Evolutionary conservation across 2,888 invertebrate species (phyloP), one percentile per base, ranked within the genome.

Genomic region (Coleophora deauratella): DNA sequence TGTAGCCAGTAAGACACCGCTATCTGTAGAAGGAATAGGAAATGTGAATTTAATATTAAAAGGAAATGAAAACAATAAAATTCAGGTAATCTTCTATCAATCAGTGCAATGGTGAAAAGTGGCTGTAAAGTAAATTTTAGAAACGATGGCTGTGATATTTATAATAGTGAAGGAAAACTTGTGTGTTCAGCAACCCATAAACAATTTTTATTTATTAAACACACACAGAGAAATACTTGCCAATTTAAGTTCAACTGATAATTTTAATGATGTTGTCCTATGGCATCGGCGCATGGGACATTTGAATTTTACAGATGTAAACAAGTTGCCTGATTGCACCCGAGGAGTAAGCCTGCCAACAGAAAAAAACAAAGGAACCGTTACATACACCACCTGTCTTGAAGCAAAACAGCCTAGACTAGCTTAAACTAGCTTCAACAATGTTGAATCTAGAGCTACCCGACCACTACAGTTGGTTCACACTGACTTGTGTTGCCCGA

Each of bases 401-500:
- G 21, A 40, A 34, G 40, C 35, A 2, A 40, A 40, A 35, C 30
- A 30, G 10, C 30, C 13, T 34, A 34, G 31, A 28, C 9, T 33
- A 37, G n/a, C 21, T n/a, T n/a, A n/a, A n/a, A n/a, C n/a, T n/a
- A n/a, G n/a, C 12, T 41, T 41, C 21, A 27, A 13, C 3, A 28
- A 13, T 9, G 32, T 31, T 40, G 31, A 37, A 6, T 14, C 14
- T 33, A 37, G 9, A 27, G 35, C 37, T 28, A 10, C 13, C 1
- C 12, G 33, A 10, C 42, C 38, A 27, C 31, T 35, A 13, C 12
- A 42, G 27, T 9, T 42, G 3, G 10, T 42, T 7, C 42, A 42
- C 27, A 15, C 35, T 11, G 42, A 42, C 13, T 34, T 42, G 9
- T 37, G 42, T 38, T 37, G 42, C 1, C 37, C 37, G 7, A 42